phyloP scores from a whole-genome alignment of 2,113 vertebrate species.

The Sardina pilchardus region DNA sequence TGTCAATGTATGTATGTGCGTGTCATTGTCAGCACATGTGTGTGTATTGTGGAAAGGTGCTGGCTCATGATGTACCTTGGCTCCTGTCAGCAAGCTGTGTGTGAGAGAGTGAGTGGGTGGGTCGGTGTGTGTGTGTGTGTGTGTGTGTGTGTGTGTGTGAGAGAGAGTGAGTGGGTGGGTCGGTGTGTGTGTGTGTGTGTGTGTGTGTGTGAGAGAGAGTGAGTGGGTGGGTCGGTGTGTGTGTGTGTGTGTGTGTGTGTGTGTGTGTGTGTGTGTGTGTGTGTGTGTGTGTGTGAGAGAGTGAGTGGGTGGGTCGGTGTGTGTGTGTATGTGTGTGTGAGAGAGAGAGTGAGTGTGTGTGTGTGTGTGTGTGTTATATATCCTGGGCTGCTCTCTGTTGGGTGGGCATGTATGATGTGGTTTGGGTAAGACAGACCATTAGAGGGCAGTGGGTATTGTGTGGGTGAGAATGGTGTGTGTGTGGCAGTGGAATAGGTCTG shows the following conservation, averaged over 20 bases:
- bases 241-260: background rate
- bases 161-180: background rate
- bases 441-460: background rate
- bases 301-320: background rate
- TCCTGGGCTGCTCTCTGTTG: background rate
- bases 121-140: background rate
- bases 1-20: background rate
- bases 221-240: background rate
- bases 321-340: background rate
- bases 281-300: background rate
- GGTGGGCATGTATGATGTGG: background rate
- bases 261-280: background rate
- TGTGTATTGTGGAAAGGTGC: background rate
- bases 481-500: constrained; percentile 50
- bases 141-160: background rate
- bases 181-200: background rate
- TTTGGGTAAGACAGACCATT: background rate
- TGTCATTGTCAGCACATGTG: background rate
- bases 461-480: constrained; percentile 40
- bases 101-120: background rate
- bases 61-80: background rate
- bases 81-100: background rate
- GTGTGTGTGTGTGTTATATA: background rate
- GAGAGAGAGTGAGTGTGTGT: background rate
- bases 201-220: background rate